phyloP scores from a whole-genome alignment of 30 jellyfish, hydroid and myxozoan genomes.

The Pseudorhiza aurosa region DNA sequence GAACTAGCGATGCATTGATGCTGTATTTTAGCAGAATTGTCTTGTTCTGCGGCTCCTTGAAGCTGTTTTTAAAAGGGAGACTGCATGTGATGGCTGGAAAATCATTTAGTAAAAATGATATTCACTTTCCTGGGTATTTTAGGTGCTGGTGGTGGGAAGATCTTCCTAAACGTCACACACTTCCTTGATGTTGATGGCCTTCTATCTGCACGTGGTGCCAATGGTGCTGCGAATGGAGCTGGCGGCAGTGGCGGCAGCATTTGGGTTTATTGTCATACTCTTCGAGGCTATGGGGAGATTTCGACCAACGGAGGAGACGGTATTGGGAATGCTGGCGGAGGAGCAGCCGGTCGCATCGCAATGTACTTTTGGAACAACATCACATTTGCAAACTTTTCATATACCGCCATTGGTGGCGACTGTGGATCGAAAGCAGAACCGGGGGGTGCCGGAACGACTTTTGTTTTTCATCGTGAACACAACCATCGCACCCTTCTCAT shows the following conservation, averaged over 20 bases:
- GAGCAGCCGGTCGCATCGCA: slow-evolving; percentile 73
- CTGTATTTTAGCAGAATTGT: too few relatives aligned
- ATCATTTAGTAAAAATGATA: too few relatives aligned
- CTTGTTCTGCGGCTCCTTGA: too few relatives aligned
- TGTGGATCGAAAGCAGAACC: slow-evolving; percentile 50
- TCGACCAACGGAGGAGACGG: slow-evolving; percentile 70
- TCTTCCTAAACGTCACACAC: slow-evolving; percentile 60
- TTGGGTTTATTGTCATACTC: slow-evolving; percentile 67
- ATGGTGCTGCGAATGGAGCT: slow-evolving; percentile 53
- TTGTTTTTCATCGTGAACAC: slow-evolving; percentile 56
- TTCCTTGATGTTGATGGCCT: slow-evolving; percentile 63
- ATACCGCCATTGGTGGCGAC: slow-evolving; percentile 62
- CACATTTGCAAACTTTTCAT: slow-evolving; percentile 57
- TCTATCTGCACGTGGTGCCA: slow-evolving; percentile 62
- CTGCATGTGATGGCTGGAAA: too few relatives aligned
- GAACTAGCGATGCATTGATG: too few relatives aligned
- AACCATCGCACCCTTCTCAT: slow-evolving; percentile 59
- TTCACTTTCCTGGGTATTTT: too few relatives aligned
- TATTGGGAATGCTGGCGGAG: slow-evolving; percentile 60
- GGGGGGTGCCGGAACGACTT: slow-evolving; percentile 74
- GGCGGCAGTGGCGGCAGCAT: slow-evolving; percentile 82
- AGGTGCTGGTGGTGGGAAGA: slow-evolving; percentile 77
- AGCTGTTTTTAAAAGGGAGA: too few relatives aligned
- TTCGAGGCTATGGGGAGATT: slow-evolving; percentile 68
- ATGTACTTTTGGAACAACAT: slow-evolving; percentile 58